phyloP scores from a whole-genome alignment of 2,113 vertebrate species.

The Oncorhynchus tshawytscha region DNA sequence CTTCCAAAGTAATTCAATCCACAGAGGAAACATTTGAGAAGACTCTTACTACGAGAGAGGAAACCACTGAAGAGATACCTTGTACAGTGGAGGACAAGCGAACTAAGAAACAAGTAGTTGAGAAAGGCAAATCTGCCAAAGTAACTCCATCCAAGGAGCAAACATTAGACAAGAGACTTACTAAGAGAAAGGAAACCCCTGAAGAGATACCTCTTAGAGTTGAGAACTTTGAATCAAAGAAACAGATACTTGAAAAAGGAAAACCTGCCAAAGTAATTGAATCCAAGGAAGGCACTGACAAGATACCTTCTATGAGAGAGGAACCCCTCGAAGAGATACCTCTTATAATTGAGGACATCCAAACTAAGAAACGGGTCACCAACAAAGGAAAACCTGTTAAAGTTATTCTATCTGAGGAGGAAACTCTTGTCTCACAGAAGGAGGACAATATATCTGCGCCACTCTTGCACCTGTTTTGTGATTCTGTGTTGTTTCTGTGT shows the following conservation, averaged over 20 bases:
- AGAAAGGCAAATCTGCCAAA: slow-evolving; percentile 6
- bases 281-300: background rate
- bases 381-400: background rate
- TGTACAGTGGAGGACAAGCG: background rate
- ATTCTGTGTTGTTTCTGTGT: slow-evolving; percentile 2
- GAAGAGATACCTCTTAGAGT: background rate
- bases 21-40: background rate
- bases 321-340: background rate
- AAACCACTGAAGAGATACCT: background rate
- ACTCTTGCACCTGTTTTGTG: background rate
- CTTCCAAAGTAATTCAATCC: background rate
- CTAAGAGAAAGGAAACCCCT: background rate
- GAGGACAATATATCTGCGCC: background rate
- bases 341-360: background rate
- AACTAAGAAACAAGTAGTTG: background rate
- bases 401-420: background rate
- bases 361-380: background rate
- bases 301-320: background rate
- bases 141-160: background rate
- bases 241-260: background rate
- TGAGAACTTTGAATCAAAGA: background rate
- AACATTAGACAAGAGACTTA: background rate
- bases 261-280: background rate
- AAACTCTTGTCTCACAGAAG: slow-evolving; percentile 4
- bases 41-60: background rate